These are phyloP conservation scores for Camelus bactrianus DNA, from an alignment of 2,113 vertebrate genomes.

Conservation along the genomic window DNA sequence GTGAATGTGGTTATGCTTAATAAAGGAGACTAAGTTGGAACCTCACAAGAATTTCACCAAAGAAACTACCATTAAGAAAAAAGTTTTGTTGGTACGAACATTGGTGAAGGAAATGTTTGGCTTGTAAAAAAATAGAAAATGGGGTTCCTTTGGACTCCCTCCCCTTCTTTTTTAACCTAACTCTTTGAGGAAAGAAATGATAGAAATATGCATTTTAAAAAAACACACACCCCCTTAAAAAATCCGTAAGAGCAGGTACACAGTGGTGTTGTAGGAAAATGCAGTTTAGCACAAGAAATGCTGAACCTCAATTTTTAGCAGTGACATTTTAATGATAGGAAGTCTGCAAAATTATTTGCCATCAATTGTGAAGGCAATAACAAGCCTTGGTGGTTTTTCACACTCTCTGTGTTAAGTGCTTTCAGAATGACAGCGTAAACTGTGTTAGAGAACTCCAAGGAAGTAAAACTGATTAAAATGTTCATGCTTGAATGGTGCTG, in stretches of 20 bases:
- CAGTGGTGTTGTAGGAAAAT: slow-evolving; percentile 85
- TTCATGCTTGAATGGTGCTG: slow-evolving; percentile 93
- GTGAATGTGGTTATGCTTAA: slow-evolving; percentile 77
- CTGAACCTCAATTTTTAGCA: slow-evolving; percentile 92
- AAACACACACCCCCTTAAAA: slow-evolving; percentile 57
- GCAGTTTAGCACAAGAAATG: slow-evolving; percentile 90
- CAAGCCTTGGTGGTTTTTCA: slow-evolving; percentile 94
- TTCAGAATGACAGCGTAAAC: slow-evolving; percentile 94
- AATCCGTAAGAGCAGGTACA: slow-evolving; percentile 85
- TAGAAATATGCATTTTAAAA: slow-evolving; percentile 71
- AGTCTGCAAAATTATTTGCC: slow-evolving; percentile 93
- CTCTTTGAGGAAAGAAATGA: slow-evolving; percentile 61
- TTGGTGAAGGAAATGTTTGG: slow-evolving; percentile 56
- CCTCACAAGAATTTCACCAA: slow-evolving; percentile 68
- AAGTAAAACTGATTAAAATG: slow-evolving; percentile 95
- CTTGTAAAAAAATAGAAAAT: slow-evolving; percentile 69
- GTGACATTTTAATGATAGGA: slow-evolving; percentile 94
- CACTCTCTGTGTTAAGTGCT: slow-evolving; percentile 94
- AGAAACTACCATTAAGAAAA: slow-evolving; percentile 38
- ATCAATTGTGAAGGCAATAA: slow-evolving; percentile 94
- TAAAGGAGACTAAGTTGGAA: slow-evolving; percentile 77
- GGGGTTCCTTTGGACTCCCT: slow-evolving; percentile 29
- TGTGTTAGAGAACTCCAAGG: slow-evolving; percentile 94
- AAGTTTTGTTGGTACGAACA: not conserved
- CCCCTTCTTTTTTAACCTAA: slow-evolving; percentile 66